Evolutionary conservation across 2,113 vertebrate genomes (phyloP).

Genomic region (Sialia sialis): DNA sequence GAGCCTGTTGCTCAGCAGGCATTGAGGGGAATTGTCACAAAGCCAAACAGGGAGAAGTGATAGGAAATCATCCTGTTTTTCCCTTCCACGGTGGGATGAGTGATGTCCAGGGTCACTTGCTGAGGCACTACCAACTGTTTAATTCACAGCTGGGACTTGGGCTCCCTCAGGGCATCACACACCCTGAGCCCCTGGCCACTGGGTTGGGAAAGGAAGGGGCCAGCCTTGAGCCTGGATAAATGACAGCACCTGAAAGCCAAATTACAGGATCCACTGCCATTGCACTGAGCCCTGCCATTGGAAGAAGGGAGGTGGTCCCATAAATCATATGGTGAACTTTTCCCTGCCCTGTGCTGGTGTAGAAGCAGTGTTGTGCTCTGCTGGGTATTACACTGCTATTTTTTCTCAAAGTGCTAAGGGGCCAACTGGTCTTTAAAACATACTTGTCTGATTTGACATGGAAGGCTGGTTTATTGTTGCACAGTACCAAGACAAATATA

Average conservation of each 20-base stretch:
- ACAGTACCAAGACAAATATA: background rate
- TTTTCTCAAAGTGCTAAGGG: background rate
- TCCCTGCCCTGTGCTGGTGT: background rate
- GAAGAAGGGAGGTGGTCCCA: background rate
- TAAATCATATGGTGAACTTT: background rate
- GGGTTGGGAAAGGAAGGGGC: background rate
- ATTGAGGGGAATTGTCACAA: background rate
- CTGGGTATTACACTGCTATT: background rate
- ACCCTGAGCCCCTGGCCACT: accelerated
- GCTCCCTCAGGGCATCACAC: background rate
- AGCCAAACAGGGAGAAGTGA: background rate
- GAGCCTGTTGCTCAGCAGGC: background rate
- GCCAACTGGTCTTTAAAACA: background rate
- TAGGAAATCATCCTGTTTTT: background rate
- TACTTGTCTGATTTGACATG: background rate
- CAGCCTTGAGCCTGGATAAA: background rate
- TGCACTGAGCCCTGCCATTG: background rate
- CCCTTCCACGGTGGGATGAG: accelerated
- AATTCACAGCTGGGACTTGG: background rate
- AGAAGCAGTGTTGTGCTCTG: background rate
- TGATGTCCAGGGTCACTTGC: background rate
- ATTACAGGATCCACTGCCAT: background rate
- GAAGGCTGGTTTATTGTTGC: background rate
- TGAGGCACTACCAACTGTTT: background rate
- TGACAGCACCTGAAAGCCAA: background rate